Conservation (phyloP, 2,797 vertebrate genomes). For the Epinephelus malabaricus region DNA sequence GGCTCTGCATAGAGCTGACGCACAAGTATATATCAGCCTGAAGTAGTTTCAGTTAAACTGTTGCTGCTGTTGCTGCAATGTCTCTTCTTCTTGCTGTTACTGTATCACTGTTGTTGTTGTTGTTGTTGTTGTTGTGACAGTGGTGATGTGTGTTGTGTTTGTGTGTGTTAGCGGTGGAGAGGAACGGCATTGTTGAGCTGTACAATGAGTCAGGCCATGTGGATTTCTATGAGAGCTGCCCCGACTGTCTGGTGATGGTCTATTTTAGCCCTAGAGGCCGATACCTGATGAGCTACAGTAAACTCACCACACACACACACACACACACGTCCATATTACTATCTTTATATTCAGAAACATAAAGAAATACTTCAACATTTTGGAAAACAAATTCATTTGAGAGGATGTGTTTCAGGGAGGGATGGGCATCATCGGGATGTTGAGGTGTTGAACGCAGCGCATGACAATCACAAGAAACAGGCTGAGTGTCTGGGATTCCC, state of each 20-base stretch:
- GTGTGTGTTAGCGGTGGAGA: not conserved
- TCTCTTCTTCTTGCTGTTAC: too few relatives aligned
- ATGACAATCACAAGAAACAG: too few relatives aligned
- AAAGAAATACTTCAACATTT: too few relatives aligned
- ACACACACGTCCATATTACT: not conserved
- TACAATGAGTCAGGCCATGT: not conserved
- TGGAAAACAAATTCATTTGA: too few relatives aligned
- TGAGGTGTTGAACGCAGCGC: not conserved
- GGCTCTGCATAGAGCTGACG: too few relatives aligned
- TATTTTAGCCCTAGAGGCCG: rapidly evolving
- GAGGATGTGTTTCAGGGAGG: conserved; percentile 3
- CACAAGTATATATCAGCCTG: too few relatives aligned
- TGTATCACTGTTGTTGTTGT: too few relatives aligned
- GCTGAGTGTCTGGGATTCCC: not conserved
- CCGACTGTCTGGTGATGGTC: not conserved
- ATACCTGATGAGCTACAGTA: conserved; percentile 13
- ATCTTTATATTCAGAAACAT: too few relatives aligned
- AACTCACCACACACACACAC: conserved; percentile 3
- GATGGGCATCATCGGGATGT: not conserved
- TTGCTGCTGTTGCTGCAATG: too few relatives aligned
- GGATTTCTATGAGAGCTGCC: not conserved
- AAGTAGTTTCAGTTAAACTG: too few relatives aligned
- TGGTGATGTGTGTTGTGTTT: not conserved
- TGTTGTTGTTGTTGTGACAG: not conserved
- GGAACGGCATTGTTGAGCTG: rapidly evolving